phyloP scores from a whole-genome alignment of 2,797 vertebrate genomes.

The Pteronotus mesoamericanus region DNA sequence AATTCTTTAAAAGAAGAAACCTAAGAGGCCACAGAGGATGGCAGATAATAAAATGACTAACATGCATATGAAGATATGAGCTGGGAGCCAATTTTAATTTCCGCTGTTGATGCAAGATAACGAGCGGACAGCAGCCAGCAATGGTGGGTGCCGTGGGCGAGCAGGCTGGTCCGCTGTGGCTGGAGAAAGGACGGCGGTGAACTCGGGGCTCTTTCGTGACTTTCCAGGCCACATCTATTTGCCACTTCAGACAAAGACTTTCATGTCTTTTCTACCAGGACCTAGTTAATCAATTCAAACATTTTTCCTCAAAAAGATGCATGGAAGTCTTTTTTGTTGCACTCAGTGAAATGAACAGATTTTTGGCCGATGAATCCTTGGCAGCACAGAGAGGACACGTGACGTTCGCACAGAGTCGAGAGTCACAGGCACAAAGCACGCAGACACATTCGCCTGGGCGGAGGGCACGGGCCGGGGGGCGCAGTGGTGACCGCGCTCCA shows the following conservation, averaged over 20 bases:
- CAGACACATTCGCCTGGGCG: accelerated
- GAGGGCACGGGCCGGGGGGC: too few species aligned
- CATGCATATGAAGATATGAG: background rate
- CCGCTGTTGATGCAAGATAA: constrained; percentile 25
- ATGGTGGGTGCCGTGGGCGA: background rate
- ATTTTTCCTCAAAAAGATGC: background rate
- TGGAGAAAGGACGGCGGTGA: background rate
- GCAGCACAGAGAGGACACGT: background rate
- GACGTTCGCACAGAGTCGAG: background rate
- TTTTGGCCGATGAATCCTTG: background rate
- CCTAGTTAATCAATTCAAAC: background rate
- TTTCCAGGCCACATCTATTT: too few species aligned
- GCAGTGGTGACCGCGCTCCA: too few species aligned
- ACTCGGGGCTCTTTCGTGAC: background rate
- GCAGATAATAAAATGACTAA: background rate
- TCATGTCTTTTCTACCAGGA: background rate
- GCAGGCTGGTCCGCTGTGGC: background rate
- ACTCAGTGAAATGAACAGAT: background rate
- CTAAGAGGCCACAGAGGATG: background rate
- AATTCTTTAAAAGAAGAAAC: background rate
- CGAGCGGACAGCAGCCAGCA: constrained; percentile 1
- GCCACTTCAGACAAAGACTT: background rate
- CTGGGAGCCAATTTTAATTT: constrained; percentile 47
- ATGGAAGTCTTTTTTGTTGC: background rate
- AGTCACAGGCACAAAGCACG: background rate